phyloP scores from a whole-genome alignment of 2,113 vertebrate species.

The Psammodynastes pulverulentus region DNA sequence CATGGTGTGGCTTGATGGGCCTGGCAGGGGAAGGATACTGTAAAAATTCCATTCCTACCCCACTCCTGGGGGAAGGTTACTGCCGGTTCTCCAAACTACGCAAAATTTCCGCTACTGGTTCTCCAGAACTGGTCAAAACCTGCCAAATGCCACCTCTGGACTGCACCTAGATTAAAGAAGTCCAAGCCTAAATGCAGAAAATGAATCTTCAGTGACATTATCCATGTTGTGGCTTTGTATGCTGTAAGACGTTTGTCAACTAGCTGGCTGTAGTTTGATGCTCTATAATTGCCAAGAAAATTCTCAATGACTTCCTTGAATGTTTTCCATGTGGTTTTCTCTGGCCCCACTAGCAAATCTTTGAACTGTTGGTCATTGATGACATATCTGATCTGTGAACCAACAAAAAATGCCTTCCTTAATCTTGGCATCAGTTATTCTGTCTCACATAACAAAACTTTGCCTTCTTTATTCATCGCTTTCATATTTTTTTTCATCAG shows the following conservation, averaged over 20 bases:
- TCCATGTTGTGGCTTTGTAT: background rate
- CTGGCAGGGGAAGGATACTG: too few relatives aligned
- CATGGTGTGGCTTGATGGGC: too few relatives aligned
- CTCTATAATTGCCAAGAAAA: background rate
- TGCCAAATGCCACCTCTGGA: too few relatives aligned
- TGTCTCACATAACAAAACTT: background rate
- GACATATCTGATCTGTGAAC: background rate
- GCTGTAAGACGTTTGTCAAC: background rate
- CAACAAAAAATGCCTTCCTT: background rate
- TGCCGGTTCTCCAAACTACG: too few relatives aligned
- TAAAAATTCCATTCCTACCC: too few relatives aligned
- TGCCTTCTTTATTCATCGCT: background rate
- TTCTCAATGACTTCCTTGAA: background rate
- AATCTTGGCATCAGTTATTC: background rate
- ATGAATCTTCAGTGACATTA: background rate
- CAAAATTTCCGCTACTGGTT: too few relatives aligned
- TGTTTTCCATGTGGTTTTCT: background rate
- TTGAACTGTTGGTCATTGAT: background rate
- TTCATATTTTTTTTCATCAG: background rate
- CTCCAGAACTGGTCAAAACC: too few relatives aligned
- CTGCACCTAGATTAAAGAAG: background rate
- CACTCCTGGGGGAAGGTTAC: too few relatives aligned
- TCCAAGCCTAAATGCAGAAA: background rate
- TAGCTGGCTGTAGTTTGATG: background rate
- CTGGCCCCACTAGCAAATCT: background rate